Conservation (phyloP, 2,113 vertebrate species). For the Channa maculata region DNA sequence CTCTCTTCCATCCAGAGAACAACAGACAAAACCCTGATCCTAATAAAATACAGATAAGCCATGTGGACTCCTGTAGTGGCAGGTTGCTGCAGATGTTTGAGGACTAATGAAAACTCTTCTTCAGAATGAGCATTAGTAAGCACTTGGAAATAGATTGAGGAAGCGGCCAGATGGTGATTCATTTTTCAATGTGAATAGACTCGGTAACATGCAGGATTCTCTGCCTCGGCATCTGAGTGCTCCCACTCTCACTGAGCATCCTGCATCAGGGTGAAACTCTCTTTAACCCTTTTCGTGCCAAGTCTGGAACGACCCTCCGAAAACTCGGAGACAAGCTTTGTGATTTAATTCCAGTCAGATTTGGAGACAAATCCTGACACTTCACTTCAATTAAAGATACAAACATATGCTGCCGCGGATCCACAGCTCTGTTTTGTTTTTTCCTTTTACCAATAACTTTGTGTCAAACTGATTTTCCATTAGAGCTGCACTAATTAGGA, state of each 20-base stretch:
- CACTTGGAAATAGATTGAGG: slow-evolving; percentile 6
- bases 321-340: neutral
- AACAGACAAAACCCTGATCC: no score
- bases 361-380: slow-evolving; percentile 9
- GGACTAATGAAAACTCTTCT: slow-evolving; percentile 28
- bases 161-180: neutral
- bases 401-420: no score
- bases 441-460: no score
- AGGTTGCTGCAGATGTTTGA: neutral
- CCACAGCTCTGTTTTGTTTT: no score
- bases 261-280: neutral
- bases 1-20: no score
- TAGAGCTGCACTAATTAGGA: no score
- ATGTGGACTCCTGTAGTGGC: neutral
- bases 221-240: neutral
- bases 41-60: neutral
- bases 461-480: no score
- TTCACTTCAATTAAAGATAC: no score
- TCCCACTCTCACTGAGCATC: slow-evolving; percentile 14
- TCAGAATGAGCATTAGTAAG: slow-evolving; percentile 3
- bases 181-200: slow-evolving; percentile 8
- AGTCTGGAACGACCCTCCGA: neutral
- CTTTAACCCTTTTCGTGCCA: neutral
- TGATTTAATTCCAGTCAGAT: slow-evolving; percentile 18
- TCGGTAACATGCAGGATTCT: slow-evolving; percentile 24